Base-by-base conservation (phyloP, 1,140 invertebrate species). In the Aphelenchoides fujianensis region DNA sequence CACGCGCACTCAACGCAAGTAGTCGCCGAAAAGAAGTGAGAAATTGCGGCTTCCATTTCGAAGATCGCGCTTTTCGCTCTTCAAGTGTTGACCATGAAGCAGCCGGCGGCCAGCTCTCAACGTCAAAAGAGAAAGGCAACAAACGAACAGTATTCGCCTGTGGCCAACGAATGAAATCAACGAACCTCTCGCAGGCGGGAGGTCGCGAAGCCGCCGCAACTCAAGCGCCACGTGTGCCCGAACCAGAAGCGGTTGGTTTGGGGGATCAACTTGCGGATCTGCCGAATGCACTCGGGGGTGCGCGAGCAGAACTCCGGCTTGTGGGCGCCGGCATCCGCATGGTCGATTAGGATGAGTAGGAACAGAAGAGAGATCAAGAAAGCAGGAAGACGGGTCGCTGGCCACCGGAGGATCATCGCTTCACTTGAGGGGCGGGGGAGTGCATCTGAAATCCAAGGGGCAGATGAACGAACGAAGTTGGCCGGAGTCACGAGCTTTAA, bases 231-330 rank as follows among this genome's bases (percentile, higher is more conserved):
- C 32, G 67, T 41, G 32, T 79, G 78, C 32, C 77, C 77, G 54
- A 79, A 79, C 77, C 77, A 79, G 62, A 79, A 79, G 12, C 79
- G 41, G 30, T 78, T 64, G 1, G 75, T 78, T 12, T 79, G 75
- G 35, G 70, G 57, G 23, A 66, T 73, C 64, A 81, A 55, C 32
- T 66, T 64, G 19, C 63, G 64, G 19, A 79, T 63, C 68, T 81
- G 77, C 9, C 41, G 34, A 23, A 79, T 69, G 53, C 77, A 79
- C 27, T 70, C 77, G 19, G 23, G 19, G 27, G 74, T 79, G 36
- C 63, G 16, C n/a, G 28, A 36, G 64, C 77, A 79, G 55, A 79
- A 79, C 55, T 59, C 55, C 5, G 5, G 5, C 23, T 48, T 23
- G 12, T 48, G 41, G 23, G 12, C 23, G 12, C 23, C 41, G 23